These are phyloP conservation scores for Seriola rivoliana DNA, from an alignment of 2,113 vertebrate species.

Conservation along the genomic window DNA sequence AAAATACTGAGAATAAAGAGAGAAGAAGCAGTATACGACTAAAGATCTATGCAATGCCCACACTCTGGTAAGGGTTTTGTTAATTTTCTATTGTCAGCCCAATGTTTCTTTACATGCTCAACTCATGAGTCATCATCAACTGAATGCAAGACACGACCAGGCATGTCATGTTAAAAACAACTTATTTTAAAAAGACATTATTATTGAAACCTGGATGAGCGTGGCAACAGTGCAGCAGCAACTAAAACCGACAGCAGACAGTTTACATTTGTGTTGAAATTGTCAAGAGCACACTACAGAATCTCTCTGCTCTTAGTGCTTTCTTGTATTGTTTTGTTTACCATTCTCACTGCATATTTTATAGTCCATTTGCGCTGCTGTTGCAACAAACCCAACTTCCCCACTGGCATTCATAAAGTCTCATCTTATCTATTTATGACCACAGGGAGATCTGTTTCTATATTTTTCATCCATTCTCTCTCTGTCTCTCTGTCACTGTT, in stretches of 20 bases:
- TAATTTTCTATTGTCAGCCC: background rate
- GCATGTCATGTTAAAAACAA: too few species aligned
- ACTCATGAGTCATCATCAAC: constrained; percentile 53
- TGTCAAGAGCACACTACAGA: background rate
- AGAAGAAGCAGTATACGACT: background rate
- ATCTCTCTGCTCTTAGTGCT: background rate
- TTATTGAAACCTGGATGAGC: too few species aligned
- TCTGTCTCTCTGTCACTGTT: background rate
- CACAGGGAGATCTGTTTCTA: constrained; percentile 8
- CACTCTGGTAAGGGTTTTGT: background rate
- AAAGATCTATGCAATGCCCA: background rate
- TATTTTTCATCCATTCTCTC: background rate
- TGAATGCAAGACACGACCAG: constrained; percentile 50
- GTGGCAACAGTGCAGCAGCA: too few species aligned
- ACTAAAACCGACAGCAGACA: too few species aligned
- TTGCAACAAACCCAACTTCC: constrained; percentile 46
- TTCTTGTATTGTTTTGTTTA: constrained; percentile 24
- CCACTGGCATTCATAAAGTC: constrained; percentile 40
- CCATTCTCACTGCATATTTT: constrained; percentile 46
- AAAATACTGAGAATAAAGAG: background rate
- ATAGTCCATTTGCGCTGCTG: constrained; percentile 1
- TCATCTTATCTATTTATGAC: constrained; percentile 49
- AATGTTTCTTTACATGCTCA: constrained; percentile 16
- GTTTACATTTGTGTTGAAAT: background rate
- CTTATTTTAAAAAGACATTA: too few species aligned